Conservation (phyloP, 92 coral and sea anemone species). For the Actinostola sp. region DNA sequence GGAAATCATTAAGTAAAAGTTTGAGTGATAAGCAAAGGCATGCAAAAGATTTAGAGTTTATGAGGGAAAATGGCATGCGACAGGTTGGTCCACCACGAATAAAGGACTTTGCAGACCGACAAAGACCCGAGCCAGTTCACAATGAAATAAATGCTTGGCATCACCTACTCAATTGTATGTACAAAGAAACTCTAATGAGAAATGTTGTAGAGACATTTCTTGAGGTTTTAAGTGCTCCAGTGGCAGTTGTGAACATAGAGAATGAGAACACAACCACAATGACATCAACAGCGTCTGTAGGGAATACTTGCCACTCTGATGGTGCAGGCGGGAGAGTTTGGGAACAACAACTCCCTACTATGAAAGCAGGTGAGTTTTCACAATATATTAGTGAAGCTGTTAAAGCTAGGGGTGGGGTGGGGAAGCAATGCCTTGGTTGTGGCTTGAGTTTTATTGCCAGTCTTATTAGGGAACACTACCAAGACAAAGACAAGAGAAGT, state of each 20-base stretch:
- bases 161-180: conserved; percentile 28
- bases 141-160: conserved; percentile 62
- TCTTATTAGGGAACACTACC: conserved; percentile 35
- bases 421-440: conserved; percentile 42
- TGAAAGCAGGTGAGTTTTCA: no score
- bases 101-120: conserved; percentile 37
- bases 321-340: no score
- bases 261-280: not conserved
- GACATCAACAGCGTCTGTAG: no score
- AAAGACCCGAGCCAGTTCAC: conserved; percentile 57
- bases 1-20: conserved; percentile 10
- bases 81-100: conserved; percentile 56
- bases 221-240: conserved; percentile 39
- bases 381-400: conserved; percentile 12
- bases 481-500: conserved; percentile 33
- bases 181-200: conserved; percentile 31
- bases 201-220: conserved; percentile 37
- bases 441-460: conserved; percentile 48
- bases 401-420: no score
- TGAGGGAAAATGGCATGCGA: conserved; percentile 45
- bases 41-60: conserved; percentile 19
- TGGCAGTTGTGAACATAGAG: conserved; percentile 6
- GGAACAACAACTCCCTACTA: no score
- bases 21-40: conserved; percentile 14
- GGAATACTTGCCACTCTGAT: no score